Conservation (phyloP, 2,797 vertebrate species). For the Anguilla marmorata region DNA sequence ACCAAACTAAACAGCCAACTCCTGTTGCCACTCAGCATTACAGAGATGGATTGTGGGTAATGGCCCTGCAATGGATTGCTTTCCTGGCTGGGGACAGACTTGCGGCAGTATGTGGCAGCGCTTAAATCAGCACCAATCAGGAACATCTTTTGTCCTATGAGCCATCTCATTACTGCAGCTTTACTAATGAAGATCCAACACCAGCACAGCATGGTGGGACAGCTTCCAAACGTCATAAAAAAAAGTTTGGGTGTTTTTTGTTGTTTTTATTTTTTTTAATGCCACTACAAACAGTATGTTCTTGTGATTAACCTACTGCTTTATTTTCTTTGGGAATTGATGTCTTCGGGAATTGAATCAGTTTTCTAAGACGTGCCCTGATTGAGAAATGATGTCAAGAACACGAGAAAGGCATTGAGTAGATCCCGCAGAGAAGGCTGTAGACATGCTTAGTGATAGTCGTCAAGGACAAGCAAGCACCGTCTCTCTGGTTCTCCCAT, state of each 20-base stretch:
- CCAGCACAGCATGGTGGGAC: not conserved
- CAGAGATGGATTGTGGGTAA: constrained; percentile 9
- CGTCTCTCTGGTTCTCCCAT: not conserved
- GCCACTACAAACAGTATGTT: not conserved
- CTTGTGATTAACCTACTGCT: not conserved
- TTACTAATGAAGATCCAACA: not conserved
- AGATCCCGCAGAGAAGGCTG: not conserved
- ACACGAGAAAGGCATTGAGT: not conserved
- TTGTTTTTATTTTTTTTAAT: not conserved
- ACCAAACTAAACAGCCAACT: not conserved
- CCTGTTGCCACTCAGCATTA: constrained; percentile 5
- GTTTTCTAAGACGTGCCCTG: not conserved
- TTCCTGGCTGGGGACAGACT: not conserved
- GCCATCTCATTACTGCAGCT: not conserved
- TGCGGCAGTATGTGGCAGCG: not conserved
- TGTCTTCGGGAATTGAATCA: not conserved
- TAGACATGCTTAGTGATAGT: not conserved
- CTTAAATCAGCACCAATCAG: constrained; percentile 1
- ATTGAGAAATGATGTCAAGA: not conserved
- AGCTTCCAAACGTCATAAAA: not conserved
- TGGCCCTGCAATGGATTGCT: constrained; percentile 8
- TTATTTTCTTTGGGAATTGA: not conserved
- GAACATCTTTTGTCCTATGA: not conserved
- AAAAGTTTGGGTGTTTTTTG: not conserved
- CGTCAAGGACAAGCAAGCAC: not conserved